These are phyloP conservation scores for Lasioglossum figueresi DNA, from an alignment of 2,888 invertebrate species.

Conservation along the genomic window DNA sequence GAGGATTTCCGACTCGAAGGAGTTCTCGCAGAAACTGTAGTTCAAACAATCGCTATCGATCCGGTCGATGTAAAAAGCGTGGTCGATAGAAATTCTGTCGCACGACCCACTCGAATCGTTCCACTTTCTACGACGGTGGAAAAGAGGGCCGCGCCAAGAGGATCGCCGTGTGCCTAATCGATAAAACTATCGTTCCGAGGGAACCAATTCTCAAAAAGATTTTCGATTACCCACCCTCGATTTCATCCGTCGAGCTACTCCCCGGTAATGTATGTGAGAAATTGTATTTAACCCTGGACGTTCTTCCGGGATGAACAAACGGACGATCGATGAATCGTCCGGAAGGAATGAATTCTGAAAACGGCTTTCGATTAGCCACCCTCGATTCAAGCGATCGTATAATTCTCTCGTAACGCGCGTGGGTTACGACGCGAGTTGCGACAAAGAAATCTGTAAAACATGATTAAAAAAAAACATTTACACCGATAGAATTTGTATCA, in stretches of 20 bases:
- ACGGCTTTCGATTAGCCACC: background rate
- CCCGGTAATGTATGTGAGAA: background rate
- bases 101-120: constrained; percentile 5
- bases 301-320: background rate
- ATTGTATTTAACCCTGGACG: background rate
- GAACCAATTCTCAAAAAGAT: background rate
- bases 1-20: background rate
- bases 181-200: background rate
- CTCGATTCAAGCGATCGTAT: background rate
- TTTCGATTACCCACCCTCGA: background rate
- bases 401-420: background rate
- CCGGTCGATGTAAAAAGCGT: background rate
- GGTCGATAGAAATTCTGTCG: constrained; percentile 14
- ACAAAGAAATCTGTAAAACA: no score
- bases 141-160: background rate
- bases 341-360: background rate
- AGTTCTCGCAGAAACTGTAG: background rate
- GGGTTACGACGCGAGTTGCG: no score
- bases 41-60: constrained; percentile 21
- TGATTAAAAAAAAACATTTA: background rate
- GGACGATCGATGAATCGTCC: background rate
- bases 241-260: background rate
- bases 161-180: background rate
- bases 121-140: background rate
- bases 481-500: background rate